Percentiles rank a stretch among this genome's conserved stretches.
Evolutionary conservation across 1,140 invertebrate genomes (phyloP).

Genomic region (Calliphora vicina): DNA sequence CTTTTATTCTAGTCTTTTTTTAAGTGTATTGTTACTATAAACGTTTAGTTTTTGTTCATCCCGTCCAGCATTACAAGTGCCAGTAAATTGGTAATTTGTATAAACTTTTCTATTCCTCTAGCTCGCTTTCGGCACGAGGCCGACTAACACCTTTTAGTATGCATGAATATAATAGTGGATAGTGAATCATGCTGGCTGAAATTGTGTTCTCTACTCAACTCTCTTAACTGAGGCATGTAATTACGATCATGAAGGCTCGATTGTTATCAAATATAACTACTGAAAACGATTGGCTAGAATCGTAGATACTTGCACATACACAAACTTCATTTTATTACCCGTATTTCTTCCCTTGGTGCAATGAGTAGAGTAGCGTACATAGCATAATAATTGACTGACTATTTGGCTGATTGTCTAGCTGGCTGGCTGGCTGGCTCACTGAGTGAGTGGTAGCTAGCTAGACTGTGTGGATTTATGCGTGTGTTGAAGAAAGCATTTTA

Average conservation of each 20-base stretch:
- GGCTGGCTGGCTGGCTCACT: too few relatives aligned
- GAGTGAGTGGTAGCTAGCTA: too few relatives aligned
- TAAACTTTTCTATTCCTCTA: background rate
- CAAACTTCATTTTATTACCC: background rate
- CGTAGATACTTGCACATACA: background rate
- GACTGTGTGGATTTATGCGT: background rate
- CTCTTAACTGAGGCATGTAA: conserved; percentile 17
- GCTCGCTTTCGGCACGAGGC: conserved; percentile 23
- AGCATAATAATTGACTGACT: background rate
- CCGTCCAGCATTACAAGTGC: background rate
- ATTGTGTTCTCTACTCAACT: conserved; percentile 13
- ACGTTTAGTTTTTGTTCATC: background rate
- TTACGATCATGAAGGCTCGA: conserved; percentile 19
- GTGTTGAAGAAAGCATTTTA: background rate
- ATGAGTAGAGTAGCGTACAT: background rate
- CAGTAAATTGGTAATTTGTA: conserved; percentile 3
- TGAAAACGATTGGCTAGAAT: background rate
- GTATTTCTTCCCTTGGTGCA: background rate
- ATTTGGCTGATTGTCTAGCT: background rate
- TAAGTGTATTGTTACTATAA: background rate
- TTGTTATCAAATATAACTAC: conserved; percentile 15
- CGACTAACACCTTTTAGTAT: conserved; percentile 13
- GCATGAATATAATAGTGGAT: background rate
- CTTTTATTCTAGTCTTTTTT: too few relatives aligned
- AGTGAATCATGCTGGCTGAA: conserved; percentile 7